Base-by-base conservation (phyloP, 1,140 invertebrate genomes). In the Aphis craccivora region DNA sequence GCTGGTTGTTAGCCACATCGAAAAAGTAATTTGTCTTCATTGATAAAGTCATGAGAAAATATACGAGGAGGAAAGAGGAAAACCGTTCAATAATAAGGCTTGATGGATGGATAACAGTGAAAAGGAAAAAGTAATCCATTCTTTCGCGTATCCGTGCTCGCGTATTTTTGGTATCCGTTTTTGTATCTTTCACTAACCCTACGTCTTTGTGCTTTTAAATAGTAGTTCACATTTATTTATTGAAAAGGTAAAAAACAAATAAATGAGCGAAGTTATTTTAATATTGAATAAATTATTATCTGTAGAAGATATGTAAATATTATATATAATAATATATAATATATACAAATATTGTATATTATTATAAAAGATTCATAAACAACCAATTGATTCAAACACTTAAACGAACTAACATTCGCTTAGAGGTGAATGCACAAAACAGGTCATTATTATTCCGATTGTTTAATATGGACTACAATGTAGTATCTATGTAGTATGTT, bases 11-110 rank as follows among this genome's bases (percentile, higher is more conserved):
- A 60, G 53, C 53, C 88, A 90, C 53, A 60, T 40, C 25, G 88
- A 90, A 90, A 60, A 90, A 90, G 88, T 90, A 90, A 90, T 90
- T 90, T 90, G 88, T 90, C 88, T 90, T 90, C 88, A 90, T 55
- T 90, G 88, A 90, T 90, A 90, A 90, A 90, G 88, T 43, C 88
- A 90, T 60, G 35, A 60, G 88, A 40, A 90, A 90, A 90, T 40
- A 60, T 6, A 43, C 23, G 53, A 30, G 3, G 25, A 60, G 35
- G 60, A 90, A 60, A 90, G 53, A 90, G 37, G 53, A 60, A 90
- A 90, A 30, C 51, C 37, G 88, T 90, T 55, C 53, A 60, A 90
- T 90, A 90, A 90, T 60, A 40, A 37, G 53, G 53, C 37, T 60
- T 90, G 88, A 90, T 90, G 88, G 88, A 90, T 90, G 88, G 88